A percentile compares a stretch with the other conserved stretches of the same genome.
Evolutionary conservation across 2,113 vertebrate genomes (phyloP).

Genomic region (Rhinolophus ferrumequinum): DNA sequence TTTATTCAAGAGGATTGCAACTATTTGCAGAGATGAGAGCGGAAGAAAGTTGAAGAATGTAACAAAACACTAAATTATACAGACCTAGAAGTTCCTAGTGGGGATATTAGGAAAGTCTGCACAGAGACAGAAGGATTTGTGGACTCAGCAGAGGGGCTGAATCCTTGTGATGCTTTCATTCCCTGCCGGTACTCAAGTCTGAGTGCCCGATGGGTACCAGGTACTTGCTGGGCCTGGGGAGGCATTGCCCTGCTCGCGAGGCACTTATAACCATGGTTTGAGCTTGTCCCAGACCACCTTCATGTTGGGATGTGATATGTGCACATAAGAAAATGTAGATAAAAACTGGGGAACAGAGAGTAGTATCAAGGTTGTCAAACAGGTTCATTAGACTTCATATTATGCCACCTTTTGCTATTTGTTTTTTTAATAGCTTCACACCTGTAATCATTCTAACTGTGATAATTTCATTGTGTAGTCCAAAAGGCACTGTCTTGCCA

Average conservation of each 20-base stretch:
- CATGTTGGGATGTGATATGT: no score
- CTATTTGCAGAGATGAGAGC: not conserved
- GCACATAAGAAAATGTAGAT: not conserved
- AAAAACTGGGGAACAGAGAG: not conserved
- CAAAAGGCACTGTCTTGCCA: not conserved
- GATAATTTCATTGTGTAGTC: not conserved
- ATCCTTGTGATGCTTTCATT: not conserved
- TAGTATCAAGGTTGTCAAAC: not conserved
- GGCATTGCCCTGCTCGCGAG: accelerated
- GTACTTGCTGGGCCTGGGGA: accelerated
- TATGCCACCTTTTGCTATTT: not conserved
- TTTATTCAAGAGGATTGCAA: not conserved
- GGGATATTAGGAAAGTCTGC: not conserved
- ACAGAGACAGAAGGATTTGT: not conserved
- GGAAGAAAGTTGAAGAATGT: not conserved
- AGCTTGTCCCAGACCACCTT: not conserved
- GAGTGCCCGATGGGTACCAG: not conserved
- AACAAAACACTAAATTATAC: not conserved
- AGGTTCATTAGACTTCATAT: not conserved
- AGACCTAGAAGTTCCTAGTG: not conserved
- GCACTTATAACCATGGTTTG: not conserved
- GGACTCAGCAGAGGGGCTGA: not conserved
- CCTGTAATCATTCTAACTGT: not conserved
- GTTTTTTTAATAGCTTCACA: not conserved
- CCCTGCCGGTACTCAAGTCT: accelerated